Evolutionary conservation across 2,797 vertebrate species (phyloP), one percentile per base, ranked within the genome.

Genomic region (Fistularia tabacaria): DNA sequence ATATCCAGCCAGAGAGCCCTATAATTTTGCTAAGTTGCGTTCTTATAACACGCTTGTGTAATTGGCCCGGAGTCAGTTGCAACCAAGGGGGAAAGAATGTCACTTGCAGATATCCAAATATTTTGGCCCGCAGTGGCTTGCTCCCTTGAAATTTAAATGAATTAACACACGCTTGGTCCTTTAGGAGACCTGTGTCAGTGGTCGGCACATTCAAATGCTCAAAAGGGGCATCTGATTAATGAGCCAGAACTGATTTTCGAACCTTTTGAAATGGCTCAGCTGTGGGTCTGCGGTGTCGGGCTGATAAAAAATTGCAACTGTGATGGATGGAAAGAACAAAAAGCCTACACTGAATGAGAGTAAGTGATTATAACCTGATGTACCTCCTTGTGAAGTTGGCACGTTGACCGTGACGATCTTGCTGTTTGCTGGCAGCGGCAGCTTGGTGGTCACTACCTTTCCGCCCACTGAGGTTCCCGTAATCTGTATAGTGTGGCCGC

Each of bases 401-500:
- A 99, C 92, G 79, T 95, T 97, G 85, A 98, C 93, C 54, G 96
- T 94, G 89, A 98, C 93, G 81, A 98, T 95, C 92, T 98, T 99
- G 94, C 96, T 99, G 92, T 97, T 98, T 90, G 94, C 93, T 58
- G 96, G 93, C 81, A 99, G 91, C 40, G 95, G 95, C 84, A 98
- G 90, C 90, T 98, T 98, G 69, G 90, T 84, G 81, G 95, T 96
- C 88, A 98, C 91, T 79, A 98, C 94, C 87, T 98, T 97, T 82
- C 95, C 95, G 66, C 94, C 91, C 89, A 95, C 88, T 42, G 94
- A 92, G 68, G 83, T 95, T 89, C 95, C 94, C 57, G 95, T 92
- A 88, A 98, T 95, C 90, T 98, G 96, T 91, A 97, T 94, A 69
- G 94, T 97, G 89, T 97, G 95, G 66, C 94, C 94, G 80, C 93